Evolutionary conservation across 1,140 invertebrate species (phyloP), one percentile per base, ranked within the genome.

Genomic region (Homarus americanus): DNA sequence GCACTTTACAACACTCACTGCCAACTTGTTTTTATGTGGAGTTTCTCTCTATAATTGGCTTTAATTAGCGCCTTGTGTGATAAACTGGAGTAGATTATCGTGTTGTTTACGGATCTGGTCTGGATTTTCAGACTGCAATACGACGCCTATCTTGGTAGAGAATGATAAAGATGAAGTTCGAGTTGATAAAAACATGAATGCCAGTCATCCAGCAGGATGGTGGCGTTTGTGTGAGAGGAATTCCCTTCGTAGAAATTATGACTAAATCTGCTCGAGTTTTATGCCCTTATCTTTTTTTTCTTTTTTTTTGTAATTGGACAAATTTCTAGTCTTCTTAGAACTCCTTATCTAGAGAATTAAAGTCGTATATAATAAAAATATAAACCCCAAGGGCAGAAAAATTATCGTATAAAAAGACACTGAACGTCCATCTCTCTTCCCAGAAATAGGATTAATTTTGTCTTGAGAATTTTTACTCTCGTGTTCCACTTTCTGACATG

Each of bases 31-130:
- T 69, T 69, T 38, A 76, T n/a, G 20, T 7, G 36, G 24, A 40
- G 34, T 4, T 4, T 3, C 24, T 82, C 79, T 63, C 20, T 53
- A 82, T 82, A 82, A 82, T 82, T 63, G 79, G 17, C 17, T 63
- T 20, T 82, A 82, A 82, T 82, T 82, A 58, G 79, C 79, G 79
- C 44, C 49, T 63, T 24, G 32, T 28, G 49, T 82, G 79, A 63
- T 82, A 36, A 63, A 82, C 49, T 63, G 79, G 53, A 40, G 79
- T 58, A 82, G 79, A 82, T 82, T 82, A 32, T 20, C 12, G 49
- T 34, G 49, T 44, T 40, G 49, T 24, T 82, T 36, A 63, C 53
- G 79, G 79, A 82, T 82, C 79, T 82, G 49, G 44, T 58, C 79
- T 82, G 79, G 79, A 82, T 82, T 82, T 82, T 7, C 20, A 63